phyloP scores from a whole-genome alignment of 2,797 vertebrate genomes.

The Tolypeutes matacus region DNA sequence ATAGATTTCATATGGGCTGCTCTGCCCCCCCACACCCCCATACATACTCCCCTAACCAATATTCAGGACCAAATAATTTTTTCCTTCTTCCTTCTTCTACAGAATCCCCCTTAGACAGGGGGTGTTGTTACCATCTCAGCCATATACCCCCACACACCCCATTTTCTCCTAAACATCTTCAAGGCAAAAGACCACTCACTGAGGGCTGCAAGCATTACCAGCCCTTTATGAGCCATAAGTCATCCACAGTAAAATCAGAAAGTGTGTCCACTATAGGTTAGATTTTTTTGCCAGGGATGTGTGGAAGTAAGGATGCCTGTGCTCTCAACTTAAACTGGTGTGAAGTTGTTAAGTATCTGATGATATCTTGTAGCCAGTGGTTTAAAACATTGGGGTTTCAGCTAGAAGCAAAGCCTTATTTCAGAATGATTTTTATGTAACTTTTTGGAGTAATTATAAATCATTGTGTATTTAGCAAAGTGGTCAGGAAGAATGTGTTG shows the following conservation, averaged over 20 bases:
- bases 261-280: not conserved
- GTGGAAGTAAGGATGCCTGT: not conserved
- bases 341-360: not conserved
- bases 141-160: not conserved
- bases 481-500: slow-evolving; percentile 62
- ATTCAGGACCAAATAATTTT: not conserved
- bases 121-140: not conserved
- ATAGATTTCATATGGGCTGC: not conserved
- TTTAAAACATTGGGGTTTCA: not conserved
- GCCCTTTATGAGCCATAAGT: not conserved
- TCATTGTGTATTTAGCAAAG: slow-evolving; percentile 47
- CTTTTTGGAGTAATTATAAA: slow-evolving; percentile 44
- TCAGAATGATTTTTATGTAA: not conserved
- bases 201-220: not conserved
- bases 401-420: not conserved
- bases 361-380: not conserved
- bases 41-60: not conserved
- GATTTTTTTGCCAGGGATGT: not conserved
- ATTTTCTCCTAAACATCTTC: not conserved
- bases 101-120: not conserved
- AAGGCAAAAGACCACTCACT: not conserved
- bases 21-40: not conserved
- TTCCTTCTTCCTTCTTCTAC: not conserved
- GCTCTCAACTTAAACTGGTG: not conserved
- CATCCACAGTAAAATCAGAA: not conserved